phyloP scores from a whole-genome alignment of 2,888 invertebrate genomes.

The Watsonalla binaria region DNA sequence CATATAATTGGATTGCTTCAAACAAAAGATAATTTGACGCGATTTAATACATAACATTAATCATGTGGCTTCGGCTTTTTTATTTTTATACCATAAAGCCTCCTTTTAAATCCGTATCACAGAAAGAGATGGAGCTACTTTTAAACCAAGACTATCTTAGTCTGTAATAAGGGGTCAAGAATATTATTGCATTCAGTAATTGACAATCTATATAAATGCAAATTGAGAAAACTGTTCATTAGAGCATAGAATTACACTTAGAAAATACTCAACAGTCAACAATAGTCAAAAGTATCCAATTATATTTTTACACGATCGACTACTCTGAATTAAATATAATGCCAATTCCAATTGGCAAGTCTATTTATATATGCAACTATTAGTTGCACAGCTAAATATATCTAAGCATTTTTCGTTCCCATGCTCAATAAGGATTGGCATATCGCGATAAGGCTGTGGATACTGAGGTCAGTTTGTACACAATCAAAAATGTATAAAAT shows the following conservation, averaged over 20 bases:
- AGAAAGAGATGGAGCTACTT: no score
- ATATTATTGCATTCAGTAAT: no score
- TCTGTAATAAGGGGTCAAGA: no score
- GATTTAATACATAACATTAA: background rate
- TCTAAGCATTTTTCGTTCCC: constrained; percentile 26
- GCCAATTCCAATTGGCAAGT: background rate
- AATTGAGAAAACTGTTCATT: no score
- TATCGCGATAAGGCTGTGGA: constrained; percentile 26
- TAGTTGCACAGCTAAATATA: background rate
- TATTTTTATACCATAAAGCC: no score
- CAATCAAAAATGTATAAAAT: background rate
- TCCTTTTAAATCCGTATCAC: no score
- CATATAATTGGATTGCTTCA: background rate
- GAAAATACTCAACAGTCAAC: background rate
- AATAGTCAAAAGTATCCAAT: no score
- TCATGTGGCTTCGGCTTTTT: background rate
- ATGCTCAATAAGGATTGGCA: constrained; percentile 40
- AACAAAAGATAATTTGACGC: background rate
- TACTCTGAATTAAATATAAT: background rate
- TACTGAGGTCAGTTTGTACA: constrained; percentile 23
- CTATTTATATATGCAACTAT: no score
- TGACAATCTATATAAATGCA: no score
- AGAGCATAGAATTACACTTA: no score
- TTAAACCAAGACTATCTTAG: no score
- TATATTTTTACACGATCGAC: no score